Evolutionary conservation across 2,888 invertebrate genomes (phyloP).

Genomic region (Macrosiphum euphorbiae): DNA sequence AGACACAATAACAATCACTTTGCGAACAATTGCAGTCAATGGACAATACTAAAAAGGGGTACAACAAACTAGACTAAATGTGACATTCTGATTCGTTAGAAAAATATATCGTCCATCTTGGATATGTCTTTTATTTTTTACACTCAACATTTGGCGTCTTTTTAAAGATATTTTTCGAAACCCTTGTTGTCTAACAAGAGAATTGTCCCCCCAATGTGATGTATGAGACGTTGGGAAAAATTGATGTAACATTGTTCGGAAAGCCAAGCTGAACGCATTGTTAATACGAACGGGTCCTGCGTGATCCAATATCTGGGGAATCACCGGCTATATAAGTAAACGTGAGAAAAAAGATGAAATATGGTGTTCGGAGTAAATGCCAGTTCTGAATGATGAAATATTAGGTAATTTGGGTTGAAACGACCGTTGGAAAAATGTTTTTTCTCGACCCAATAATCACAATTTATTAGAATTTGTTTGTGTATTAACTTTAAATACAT

Average conservation of each 20-base stretch:
- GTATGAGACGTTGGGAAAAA: constrained; percentile 43
- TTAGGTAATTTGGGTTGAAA: constrained; percentile 38
- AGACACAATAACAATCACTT: constrained; percentile 34
- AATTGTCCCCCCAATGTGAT: constrained; percentile 36
- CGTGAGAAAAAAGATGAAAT: constrained; percentile 47
- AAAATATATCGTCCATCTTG: constrained; percentile 49
- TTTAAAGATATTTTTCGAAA: constrained; percentile 37
- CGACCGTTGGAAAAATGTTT: background rate
- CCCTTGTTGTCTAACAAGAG: constrained; percentile 47
- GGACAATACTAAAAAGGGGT: constrained; percentile 13
- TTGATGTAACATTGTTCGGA: constrained; percentile 55
- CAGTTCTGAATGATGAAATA: constrained; percentile 44
- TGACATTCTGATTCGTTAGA: constrained; percentile 39
- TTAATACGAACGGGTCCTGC: constrained; percentile 46
- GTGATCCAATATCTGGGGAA: constrained; percentile 52
- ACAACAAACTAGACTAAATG: constrained; percentile 27
- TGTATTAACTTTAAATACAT: background rate
- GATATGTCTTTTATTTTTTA: constrained; percentile 48
- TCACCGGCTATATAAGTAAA: constrained; percentile 39
- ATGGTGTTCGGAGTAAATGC: constrained; percentile 27
- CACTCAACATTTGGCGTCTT: constrained; percentile 29
- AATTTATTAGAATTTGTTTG: background rate
- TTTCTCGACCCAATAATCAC: background rate
- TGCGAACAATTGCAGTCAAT: constrained; percentile 39
- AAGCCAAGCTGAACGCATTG: constrained; percentile 44